Evolutionary conservation across 35 echinoderm and acorn worm genomes (phyloP).

Genomic region (Stichopus chloronotus): DNA sequence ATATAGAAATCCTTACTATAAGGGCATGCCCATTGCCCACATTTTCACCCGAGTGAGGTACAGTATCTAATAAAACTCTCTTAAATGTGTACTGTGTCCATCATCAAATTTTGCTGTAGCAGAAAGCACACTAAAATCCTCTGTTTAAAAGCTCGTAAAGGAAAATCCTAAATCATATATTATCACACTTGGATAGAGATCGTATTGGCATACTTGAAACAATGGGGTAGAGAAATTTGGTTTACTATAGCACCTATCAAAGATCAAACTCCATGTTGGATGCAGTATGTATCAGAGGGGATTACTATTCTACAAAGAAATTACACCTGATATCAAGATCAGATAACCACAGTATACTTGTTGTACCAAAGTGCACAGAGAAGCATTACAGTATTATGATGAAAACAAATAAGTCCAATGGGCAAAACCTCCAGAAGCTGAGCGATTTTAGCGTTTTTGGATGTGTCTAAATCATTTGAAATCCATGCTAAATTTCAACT

Average conservation of each 20-base stretch:
- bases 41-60: neutral
- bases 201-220: neutral
- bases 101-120: neutral
- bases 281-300: neutral
- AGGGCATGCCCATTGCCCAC: neutral
- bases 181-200: neutral
- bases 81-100: neutral
- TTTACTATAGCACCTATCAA: neutral
- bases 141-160: neutral
- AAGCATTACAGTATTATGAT: neutral
- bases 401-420: too few relatives aligned
- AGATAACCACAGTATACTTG: neutral
- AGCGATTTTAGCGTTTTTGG: too few relatives aligned
- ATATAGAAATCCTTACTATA: neutral
- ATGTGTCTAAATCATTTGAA: too few relatives aligned
- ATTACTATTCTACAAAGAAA: neutral
- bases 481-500: too few relatives aligned
- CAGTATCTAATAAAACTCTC: neutral
- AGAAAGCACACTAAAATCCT: neutral
- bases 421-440: too few relatives aligned
- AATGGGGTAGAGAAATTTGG: conserved; percentile 5
- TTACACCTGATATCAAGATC: neutral
- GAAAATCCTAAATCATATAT: neutral
- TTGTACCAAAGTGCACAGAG: neutral
- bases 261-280: neutral